Evolutionary conservation across 1,140 invertebrate species (phyloP).

Genomic region (Teleogryllus occipitalis): DNA sequence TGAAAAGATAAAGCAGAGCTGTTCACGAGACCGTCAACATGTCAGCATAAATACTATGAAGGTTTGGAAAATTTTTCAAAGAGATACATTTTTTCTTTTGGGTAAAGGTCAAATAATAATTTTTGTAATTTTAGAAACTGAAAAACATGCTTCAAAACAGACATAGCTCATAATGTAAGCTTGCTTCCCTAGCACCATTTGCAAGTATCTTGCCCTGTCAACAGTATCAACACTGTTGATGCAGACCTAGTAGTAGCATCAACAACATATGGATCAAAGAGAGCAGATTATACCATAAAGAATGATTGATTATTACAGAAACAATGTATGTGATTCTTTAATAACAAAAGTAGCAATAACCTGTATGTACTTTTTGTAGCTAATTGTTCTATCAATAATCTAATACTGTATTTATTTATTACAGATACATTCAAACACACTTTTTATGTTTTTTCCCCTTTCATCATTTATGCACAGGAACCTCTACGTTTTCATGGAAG

Average conservation of each 20-base stretch:
- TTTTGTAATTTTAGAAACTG: neutral
- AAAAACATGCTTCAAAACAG: neutral
- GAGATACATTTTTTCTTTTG: too few relatives aligned
- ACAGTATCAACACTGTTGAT: neutral
- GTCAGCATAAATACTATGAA: too few relatives aligned
- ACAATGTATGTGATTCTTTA: neutral
- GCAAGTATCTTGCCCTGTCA: neutral
- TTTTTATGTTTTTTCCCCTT: neutral
- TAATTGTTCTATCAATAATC: neutral
- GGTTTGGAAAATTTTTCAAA: too few relatives aligned
- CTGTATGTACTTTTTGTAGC: neutral
- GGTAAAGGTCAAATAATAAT: too few relatives aligned
- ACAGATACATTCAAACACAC: neutral
- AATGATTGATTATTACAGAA: neutral
- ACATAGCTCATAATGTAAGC: neutral
- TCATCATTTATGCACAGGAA: slow-evolving; percentile 15
- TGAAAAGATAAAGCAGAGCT: too few relatives aligned
- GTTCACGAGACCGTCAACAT: too few relatives aligned
- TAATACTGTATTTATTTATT: neutral
- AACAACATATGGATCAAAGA: neutral
- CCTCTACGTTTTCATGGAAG: slow-evolving; percentile 10
- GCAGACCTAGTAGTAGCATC: neutral
- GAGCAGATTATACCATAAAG: neutral
- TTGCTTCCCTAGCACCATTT: neutral
- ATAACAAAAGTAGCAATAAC: neutral